Conservation (phyloP, 1,140 invertebrate genomes). For the Adelges cooleyi region DNA sequence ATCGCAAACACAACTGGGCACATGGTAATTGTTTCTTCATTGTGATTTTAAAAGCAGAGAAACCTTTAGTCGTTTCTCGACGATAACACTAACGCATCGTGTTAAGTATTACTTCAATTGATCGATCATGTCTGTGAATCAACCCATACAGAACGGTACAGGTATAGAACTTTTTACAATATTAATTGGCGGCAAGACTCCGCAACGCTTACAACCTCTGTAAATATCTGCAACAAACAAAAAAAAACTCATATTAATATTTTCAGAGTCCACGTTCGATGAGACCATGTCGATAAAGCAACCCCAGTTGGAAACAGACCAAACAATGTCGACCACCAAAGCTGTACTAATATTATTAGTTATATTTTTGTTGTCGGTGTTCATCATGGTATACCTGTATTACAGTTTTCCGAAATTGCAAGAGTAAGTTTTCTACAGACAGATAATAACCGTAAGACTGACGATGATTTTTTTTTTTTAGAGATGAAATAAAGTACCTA, state of each 20-base stretch:
- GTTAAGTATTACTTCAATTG: no score
- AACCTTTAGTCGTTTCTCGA: no score
- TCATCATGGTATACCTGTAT: conserved; percentile 53
- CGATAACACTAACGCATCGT: no score
- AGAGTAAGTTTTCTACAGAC: conserved; percentile 72
- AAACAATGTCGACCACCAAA: conserved; percentile 31
- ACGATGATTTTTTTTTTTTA: conserved; percentile 47
- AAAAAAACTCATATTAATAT: no score
- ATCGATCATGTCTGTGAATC: not conserved
- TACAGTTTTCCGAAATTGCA: conserved; percentile 68
- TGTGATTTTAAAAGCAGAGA: no score
- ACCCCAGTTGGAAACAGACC: not conserved
- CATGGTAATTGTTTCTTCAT: no score
- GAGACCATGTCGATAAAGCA: not conserved
- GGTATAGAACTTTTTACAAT: no score
- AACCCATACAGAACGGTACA: not conserved
- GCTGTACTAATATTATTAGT: conserved; percentile 36
- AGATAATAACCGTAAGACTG: no score
- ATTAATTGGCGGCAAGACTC: no score
- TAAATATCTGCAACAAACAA: no score
- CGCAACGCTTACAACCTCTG: no score
- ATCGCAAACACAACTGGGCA: no score
- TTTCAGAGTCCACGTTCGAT: not conserved
- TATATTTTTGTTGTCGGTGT: conserved; percentile 53
- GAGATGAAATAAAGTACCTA: conserved; percentile 75